phyloP scores from a whole-genome alignment of 2,797 vertebrate genomes.

The Staurois parvus region DNA sequence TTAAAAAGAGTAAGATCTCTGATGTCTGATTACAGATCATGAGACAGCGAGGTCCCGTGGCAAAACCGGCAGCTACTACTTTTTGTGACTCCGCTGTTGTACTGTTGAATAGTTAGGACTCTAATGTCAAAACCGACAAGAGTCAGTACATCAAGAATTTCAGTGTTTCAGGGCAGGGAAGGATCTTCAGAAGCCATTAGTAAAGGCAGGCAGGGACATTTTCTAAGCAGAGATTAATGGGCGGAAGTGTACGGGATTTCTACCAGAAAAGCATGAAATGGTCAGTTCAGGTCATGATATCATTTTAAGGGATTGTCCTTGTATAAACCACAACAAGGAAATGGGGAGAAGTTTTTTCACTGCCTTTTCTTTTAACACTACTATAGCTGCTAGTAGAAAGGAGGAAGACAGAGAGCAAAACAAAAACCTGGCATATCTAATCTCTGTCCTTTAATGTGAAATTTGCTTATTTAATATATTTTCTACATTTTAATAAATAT shows the following conservation, averaged over 20 bases:
- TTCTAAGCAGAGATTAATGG: slow-evolving; percentile 36
- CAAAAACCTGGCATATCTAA: too few species aligned
- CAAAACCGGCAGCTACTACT: background rate
- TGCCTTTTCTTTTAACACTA: background rate
- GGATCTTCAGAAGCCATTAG: slow-evolving; percentile 22
- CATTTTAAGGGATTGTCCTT: slow-evolving; percentile 22
- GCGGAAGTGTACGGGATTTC: slow-evolving; percentile 12
- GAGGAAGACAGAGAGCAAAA: too few species aligned
- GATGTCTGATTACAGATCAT: background rate
- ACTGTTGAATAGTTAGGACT: background rate
- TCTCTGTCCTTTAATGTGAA: too few species aligned
- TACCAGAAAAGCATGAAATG: slow-evolving; percentile 2
- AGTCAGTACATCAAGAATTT: background rate
- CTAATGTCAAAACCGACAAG: background rate
- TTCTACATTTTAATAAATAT: too few species aligned
- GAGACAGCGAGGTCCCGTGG: background rate
- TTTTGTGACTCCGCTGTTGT: background rate
- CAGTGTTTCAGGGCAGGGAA: background rate
- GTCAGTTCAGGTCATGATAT: slow-evolving; percentile 31
- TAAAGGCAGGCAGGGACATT: slow-evolving; percentile 6
- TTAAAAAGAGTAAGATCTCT: background rate
- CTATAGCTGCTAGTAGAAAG: too few species aligned
- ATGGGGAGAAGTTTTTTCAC: background rate
- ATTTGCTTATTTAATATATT: too few species aligned
- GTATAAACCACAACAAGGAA: background rate